Evolutionary conservation across 2,888 invertebrate genomes (phyloP), one percentile per base, ranked within the genome.

Genomic region (Morinoia aosen): DNA sequence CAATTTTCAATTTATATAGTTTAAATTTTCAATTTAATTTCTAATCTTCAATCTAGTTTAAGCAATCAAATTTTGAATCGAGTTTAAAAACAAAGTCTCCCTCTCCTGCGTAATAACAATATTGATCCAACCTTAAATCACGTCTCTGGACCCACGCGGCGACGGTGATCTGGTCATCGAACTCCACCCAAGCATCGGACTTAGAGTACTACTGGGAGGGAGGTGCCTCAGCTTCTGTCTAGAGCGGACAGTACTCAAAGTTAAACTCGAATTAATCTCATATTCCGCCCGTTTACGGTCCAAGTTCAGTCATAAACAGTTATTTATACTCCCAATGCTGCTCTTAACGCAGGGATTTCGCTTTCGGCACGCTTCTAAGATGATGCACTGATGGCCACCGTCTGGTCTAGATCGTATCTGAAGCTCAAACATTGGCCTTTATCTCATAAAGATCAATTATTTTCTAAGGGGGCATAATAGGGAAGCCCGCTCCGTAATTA

Each of bases 271-370:
- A 93, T 57, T 48, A 57, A 93, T 93, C 58, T 48, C 57, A 57
- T 57, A n/a, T 93, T 93, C 57, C 93, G n/a, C 57, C 11, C 57
- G 57, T 93, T 93, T 93, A 57, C 48, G 58, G n/a, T 56, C 93
- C 11, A 33, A 57, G 93, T 56, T 39, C 25, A 57, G 93, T 57
- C 93, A 57, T 93, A 93, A 93, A 93, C 93, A 93, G 93, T 57
- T 93, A 93, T 93, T 93, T 93, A 93, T 57, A 57, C 93, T 33
- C 57, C 93, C 7, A 93, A 93, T 57, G 93, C 93, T 93, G n/a
- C 33, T 57, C 33, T 93, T 93, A 93, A 57, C 57, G 57, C 19
- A 57, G 48, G 48, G n/a, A 48, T 93, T 33, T 57, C 57, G 93
- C 39, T 33, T 93, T 93, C 57, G 93, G 93, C 90, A 90, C 90